phyloP scores from a whole-genome alignment of 2,888 invertebrate genomes.

The Drosophila pseudotakahashii region DNA sequence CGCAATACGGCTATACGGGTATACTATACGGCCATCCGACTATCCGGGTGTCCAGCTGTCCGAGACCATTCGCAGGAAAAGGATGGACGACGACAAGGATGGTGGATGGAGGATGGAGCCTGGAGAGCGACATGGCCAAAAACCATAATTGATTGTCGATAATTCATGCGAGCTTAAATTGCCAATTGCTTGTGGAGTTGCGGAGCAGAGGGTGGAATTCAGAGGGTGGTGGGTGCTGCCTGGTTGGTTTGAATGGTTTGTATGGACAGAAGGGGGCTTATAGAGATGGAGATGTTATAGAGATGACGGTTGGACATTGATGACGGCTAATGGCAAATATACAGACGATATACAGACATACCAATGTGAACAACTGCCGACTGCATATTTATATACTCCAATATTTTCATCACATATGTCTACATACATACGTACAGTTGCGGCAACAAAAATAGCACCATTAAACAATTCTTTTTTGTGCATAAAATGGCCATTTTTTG shows the following conservation, averaged over 20 bases:
- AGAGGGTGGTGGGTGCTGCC: background rate
- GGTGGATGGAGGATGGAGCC: constrained; percentile 7
- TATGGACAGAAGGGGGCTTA: background rate
- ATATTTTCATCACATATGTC: constrained; percentile 24
- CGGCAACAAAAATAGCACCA: no score
- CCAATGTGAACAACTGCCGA: constrained; percentile 6
- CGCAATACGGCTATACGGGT: constrained; percentile 5
- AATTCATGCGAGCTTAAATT: constrained; percentile 83
- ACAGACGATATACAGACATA: constrained; percentile 20
- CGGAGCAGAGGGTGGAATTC: constrained; percentile 17
- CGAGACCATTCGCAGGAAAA: constrained; percentile 6
- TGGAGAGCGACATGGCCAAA: constrained; percentile 61
- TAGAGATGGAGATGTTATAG: constrained; percentile 17
- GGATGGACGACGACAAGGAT: constrained; percentile 2
- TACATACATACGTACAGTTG: background rate
- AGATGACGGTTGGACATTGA: constrained; percentile 18
- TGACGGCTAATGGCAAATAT: constrained; percentile 59
- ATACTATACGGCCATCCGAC: background rate
- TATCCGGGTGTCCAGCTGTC: background rate
- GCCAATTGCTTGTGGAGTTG: constrained; percentile 75
- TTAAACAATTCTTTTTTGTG: no score
- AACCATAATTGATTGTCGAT: constrained; percentile 80
- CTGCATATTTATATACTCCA: constrained; percentile 19
- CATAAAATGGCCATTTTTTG: no score
- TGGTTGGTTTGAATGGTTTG: background rate